Evolutionary conservation across 30 jellyfish, hydroid and myxozoan genomes (phyloP), one percentile per base, ranked within the genome.

Genomic region (Aurelia aurita): DNA sequence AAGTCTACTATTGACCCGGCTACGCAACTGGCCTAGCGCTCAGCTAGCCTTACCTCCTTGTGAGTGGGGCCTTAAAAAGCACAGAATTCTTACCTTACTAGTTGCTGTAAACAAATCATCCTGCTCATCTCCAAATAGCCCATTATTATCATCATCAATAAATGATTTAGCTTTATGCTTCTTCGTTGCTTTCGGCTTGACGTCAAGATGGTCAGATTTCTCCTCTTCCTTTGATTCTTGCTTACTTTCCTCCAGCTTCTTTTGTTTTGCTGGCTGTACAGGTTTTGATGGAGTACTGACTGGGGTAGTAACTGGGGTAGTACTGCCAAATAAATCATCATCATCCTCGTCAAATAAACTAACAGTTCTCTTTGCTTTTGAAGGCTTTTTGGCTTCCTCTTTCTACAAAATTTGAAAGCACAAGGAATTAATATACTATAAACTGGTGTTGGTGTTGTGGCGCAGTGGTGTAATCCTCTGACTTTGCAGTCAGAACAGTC

Each of bases 271-370:
- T 20, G 35, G 70, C 44, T 59, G 23, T 47, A 74, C 23, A 66
- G 72, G 32, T 55, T 82, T 72, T 10, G 87, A 55, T 18, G 53
- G 18, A 18, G 77, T 25, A 57, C 61, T 49, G 76, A 27, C 63
- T 14, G 85, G 62, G 1, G 54, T 13, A 16, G 73, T n/a, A 5
- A 90, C 27, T 5, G 85, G 34, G 22, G 77, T 34, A 22, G 3
- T 55, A 22, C 9, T 14, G 16, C 86, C 89, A 72, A 77, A 80
- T 45, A 85, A 44, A 35, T 93, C 96, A 44, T 79, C 86, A 0
- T 80, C 93, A 32, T 79, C 92, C 18, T 89, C 97, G 67, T 79
- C 96, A 58, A 88, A 78, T 49, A 88, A 49, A 69, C 90, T 67
- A 16, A 22, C 70, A 28, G 69, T 90, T 28, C 28, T 60, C 72